Percentiles rank a stretch among this genome's conserved stretches.
Evolutionary conservation across 2,113 vertebrate genomes (phyloP).

Genomic region (Arvicanthis niloticus): DNA sequence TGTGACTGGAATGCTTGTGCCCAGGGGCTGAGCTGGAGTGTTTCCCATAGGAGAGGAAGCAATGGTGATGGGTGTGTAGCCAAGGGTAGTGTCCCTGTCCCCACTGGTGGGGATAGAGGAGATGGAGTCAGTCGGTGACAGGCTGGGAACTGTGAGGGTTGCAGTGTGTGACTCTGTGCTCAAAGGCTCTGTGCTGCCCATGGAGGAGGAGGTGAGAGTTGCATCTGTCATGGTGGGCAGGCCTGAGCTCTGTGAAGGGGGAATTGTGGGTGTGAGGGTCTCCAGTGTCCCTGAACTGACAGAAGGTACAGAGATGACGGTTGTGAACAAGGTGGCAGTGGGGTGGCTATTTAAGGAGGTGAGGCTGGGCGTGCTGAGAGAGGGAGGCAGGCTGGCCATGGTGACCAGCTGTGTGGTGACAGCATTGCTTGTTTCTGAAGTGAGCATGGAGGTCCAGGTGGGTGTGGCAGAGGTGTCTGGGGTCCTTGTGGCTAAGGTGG

Average conservation of each 20-base stretch:
- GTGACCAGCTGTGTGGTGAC: fast-evolving
- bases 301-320: not conserved
- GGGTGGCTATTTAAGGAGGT: not conserved
- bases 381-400: not conserved
- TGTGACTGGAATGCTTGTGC: too few relatives aligned
- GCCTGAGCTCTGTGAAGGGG: not conserved
- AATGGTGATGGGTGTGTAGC: too few relatives aligned
- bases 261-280: not conserved
- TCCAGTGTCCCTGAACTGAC: fast-evolving
- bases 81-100: not conserved
- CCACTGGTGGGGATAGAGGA: not conserved
- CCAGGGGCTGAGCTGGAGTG: too few relatives aligned
- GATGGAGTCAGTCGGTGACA: not conserved
- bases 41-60: too few relatives aligned
- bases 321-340: not conserved
- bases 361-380: not conserved
- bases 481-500: fast-evolving
- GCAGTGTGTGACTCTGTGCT: not conserved
- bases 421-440: not conserved
- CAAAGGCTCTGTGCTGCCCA: fast-evolving
- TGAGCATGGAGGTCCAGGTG: fast-evolving
- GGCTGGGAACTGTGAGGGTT: not conserved
- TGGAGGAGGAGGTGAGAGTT: not conserved
- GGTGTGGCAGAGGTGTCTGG: fast-evolving
- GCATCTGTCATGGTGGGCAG: not conserved